Evolutionary conservation across 2,888 invertebrate species (phyloP).

Genomic region (Aproaerema taeniolella): DNA sequence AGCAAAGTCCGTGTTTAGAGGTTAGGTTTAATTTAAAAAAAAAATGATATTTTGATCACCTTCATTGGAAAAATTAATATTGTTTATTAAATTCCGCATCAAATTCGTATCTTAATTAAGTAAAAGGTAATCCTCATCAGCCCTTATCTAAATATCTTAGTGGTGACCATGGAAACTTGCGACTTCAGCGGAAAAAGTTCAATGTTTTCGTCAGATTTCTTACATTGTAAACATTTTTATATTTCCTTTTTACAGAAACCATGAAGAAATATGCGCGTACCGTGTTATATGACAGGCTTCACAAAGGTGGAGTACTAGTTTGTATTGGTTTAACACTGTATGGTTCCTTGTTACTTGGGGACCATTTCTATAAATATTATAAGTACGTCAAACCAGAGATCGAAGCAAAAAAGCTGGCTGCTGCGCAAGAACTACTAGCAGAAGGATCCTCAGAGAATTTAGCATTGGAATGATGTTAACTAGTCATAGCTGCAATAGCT

Average conservation of each 20-base stretch:
- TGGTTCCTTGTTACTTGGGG: constrained; percentile 42
- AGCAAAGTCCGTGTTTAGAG: too few species aligned
- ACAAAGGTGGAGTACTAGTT: constrained; percentile 59
- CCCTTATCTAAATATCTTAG: too few species aligned
- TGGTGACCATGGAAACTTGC: too few species aligned
- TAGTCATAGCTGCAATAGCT: constrained; percentile 16
- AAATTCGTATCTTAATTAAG: too few species aligned
- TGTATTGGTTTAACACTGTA: constrained; percentile 64
- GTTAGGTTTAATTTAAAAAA: too few species aligned
- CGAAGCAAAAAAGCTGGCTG: constrained; percentile 46
- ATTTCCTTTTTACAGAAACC: constrained; percentile 33
- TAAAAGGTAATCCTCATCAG: too few species aligned
- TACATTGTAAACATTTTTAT: too few species aligned
- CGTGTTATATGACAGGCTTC: constrained; percentile 63
- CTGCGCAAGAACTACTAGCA: constrained; percentile 60
- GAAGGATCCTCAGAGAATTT: constrained; percentile 68
- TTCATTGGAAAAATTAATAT: too few species aligned
- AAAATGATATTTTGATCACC: too few species aligned
- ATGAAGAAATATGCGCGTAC: constrained; percentile 65
- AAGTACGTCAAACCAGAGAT: constrained; percentile 60
- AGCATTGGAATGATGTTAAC: constrained; percentile 24
- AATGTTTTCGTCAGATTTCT: too few species aligned
- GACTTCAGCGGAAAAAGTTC: too few species aligned
- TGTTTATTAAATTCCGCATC: too few species aligned
- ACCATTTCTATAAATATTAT: constrained; percentile 61